Evolutionary conservation across 1,140 invertebrate genomes (phyloP).

Genomic region (Neodiprion virginianus): DNA sequence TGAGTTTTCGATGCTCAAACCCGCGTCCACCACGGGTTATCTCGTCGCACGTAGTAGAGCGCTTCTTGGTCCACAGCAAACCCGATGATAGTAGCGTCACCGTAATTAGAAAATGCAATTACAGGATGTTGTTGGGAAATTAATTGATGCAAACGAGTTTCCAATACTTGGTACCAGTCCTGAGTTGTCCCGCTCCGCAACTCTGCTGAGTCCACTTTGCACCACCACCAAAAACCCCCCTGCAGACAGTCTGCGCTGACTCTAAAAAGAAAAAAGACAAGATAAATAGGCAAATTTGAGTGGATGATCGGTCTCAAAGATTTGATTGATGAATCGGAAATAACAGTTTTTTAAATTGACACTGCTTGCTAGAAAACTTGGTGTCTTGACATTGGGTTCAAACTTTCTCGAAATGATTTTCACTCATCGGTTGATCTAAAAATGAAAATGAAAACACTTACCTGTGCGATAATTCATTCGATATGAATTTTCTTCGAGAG

Average conservation of each 20-base stretch:
- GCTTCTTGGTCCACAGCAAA: neutral
- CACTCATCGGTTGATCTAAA: no score
- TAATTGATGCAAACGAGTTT: conserved; percentile 40
- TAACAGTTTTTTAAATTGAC: no score
- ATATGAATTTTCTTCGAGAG: neutral
- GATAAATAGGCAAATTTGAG: neutral
- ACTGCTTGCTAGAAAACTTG: no score
- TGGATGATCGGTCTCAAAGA: no score
- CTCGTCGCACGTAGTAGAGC: no score
- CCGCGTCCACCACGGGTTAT: no score
- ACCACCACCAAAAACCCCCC: neutral
- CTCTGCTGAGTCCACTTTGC: neutral
- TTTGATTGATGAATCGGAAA: no score
- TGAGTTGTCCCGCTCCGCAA: neutral
- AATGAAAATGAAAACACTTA: neutral
- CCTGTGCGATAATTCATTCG: neutral
- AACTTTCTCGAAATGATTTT: no score
- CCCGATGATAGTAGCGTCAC: neutral
- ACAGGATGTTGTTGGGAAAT: conserved; percentile 36
- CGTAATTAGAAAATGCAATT: conserved; percentile 33
- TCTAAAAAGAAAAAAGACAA: neutral
- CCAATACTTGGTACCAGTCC: conserved; percentile 30
- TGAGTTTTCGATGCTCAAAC: no score
- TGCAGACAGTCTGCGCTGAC: neutral
- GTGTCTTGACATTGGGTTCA: no score